Percentiles rank a stretch among this genome's conserved stretches.
phyloP scores from a whole-genome alignment of 2,797 vertebrate genomes.

The Leptatherina wallacei region DNA sequence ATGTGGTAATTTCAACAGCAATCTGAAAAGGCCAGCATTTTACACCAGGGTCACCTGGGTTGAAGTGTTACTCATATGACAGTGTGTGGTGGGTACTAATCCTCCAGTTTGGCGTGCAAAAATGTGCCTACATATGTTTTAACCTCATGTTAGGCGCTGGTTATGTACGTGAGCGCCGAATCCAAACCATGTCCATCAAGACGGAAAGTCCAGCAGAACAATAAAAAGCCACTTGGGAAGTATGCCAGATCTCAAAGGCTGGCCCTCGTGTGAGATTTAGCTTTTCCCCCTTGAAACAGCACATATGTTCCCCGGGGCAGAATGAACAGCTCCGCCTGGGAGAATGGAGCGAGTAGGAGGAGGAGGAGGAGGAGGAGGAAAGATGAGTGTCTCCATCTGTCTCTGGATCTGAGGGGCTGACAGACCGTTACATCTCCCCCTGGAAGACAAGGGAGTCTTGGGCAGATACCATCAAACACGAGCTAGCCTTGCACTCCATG shows the following conservation, averaged over 20 bases:
- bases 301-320: constrained; percentile 78
- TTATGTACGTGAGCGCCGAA: constrained; percentile 28
- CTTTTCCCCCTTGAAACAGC: constrained; percentile 65
- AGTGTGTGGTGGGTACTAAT: constrained; percentile 17
- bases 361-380: constrained; percentile 38
- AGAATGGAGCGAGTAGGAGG: constrained; percentile 56
- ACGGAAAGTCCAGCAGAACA: constrained; percentile 63
- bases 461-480: constrained; percentile 50
- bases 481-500: constrained; percentile 41
- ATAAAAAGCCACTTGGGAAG: constrained; percentile 65
- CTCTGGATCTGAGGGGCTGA: constrained; percentile 70
- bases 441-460: constrained; percentile 59
- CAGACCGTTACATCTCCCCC: constrained; percentile 67
- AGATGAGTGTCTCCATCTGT: constrained; percentile 77
- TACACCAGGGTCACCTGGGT: constrained; percentile 15
- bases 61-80: constrained; percentile 19
- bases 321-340: constrained; percentile 66
- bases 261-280: constrained; percentile 62
- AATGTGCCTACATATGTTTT: neutral
- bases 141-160: constrained; percentile 18
- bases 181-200: constrained; percentile 54
- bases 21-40: constrained; percentile 37
- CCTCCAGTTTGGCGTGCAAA: constrained; percentile 11
- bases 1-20: constrained; percentile 53
- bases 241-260: constrained; percentile 65